These are phyloP conservation scores for Zaprionus vittiger DNA, from an alignment of 1,140 invertebrate genomes.

Conservation along the genomic window DNA sequence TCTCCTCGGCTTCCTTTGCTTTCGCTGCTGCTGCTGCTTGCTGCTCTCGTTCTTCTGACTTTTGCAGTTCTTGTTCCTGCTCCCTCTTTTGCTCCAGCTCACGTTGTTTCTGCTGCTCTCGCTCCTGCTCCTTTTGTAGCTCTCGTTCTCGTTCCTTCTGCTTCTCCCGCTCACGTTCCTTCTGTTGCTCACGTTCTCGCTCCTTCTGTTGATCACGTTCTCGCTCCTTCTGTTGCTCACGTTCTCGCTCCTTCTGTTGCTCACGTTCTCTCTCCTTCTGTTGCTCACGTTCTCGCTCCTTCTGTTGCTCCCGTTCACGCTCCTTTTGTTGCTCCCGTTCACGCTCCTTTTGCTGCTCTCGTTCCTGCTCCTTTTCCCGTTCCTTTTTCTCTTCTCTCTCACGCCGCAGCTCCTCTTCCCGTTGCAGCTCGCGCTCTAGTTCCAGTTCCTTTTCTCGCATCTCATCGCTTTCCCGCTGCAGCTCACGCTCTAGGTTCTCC, in stretches of 20 bases:
- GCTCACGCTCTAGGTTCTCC: background rate
- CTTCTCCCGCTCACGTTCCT: background rate
- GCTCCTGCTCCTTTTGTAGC: background rate
- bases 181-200: background rate
- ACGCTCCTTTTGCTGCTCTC: background rate
- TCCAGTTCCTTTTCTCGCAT: constrained; percentile 1
- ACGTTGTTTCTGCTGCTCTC: background rate
- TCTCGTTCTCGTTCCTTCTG: background rate
- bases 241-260: background rate
- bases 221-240: background rate
- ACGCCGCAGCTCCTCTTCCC: background rate
- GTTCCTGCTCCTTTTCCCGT: background rate
- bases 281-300: background rate
- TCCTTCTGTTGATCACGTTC: background rate
- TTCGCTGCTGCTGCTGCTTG: too few species aligned
- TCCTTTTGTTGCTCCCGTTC: background rate
- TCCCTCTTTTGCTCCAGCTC: background rate
- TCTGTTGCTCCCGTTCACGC: background rate
- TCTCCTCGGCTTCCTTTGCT: too few species aligned
- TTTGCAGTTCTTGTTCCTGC: background rate
- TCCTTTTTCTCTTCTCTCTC: background rate
- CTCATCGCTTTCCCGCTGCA: background rate
- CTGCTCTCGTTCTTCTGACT: too few species aligned
- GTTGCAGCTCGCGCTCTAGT: background rate
- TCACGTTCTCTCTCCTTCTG: background rate